Evolutionary conservation across 1,140 invertebrate species (phyloP).

Genomic region (Microplitis demolitor): DNA sequence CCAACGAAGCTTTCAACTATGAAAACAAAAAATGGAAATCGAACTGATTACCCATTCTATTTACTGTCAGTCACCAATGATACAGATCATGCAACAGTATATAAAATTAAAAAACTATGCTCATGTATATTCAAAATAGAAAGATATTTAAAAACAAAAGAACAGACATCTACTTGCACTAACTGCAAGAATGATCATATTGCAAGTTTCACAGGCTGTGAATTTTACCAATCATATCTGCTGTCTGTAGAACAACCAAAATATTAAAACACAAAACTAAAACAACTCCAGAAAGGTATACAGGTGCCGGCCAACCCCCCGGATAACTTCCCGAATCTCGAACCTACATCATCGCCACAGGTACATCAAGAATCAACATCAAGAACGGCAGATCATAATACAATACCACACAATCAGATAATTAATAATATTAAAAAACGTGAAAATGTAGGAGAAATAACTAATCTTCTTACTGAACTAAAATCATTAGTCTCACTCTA

Average conservation of each 20-base stretch:
- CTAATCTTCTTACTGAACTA: not conserved
- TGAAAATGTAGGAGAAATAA: not conserved
- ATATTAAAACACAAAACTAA: not conserved
- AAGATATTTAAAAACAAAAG: too few species aligned
- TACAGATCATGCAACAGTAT: too few species aligned
- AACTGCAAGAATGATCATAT: constrained; percentile 26
- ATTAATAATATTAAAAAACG: not conserved
- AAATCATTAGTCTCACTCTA: not conserved
- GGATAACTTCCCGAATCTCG: not conserved
- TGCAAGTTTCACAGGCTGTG: not conserved
- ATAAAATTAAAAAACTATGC: too few species aligned
- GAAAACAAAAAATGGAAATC: too few species aligned
- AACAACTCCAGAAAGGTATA: not conserved
- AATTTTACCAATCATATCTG: not conserved
- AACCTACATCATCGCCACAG: not conserved
- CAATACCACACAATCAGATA: not conserved
- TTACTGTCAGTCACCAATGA: too few species aligned
- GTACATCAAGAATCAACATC: not conserved
- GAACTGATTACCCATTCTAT: too few species aligned
- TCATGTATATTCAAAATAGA: too few species aligned
- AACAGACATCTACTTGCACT: constrained; percentile 2
- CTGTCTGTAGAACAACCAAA: not conserved
- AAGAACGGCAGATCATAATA: not conserved
- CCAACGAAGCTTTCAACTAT: too few species aligned
- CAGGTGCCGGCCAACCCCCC: not conserved